These are phyloP conservation scores for Ectropis crepuscularia DNA, from an alignment of 2,888 invertebrate genomes.

Conservation along the genomic window DNA sequence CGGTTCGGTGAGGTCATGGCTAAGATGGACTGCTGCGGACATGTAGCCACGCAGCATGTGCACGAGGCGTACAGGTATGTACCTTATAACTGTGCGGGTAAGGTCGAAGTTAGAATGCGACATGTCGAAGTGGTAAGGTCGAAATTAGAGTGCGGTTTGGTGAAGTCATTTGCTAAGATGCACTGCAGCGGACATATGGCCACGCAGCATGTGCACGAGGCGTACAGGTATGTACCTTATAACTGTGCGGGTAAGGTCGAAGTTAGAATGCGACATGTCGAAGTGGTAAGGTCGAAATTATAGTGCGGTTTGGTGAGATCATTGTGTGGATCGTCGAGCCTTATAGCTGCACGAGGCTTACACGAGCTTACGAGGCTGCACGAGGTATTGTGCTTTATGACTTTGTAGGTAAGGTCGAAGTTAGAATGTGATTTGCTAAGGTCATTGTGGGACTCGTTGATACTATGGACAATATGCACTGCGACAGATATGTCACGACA, in stretches of 20 bases:
- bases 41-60: conserved; percentile 94
- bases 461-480: too few relatives aligned
- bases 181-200: conserved; percentile 90
- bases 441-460: too few relatives aligned
- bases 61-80: conserved; percentile 85
- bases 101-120: not conserved
- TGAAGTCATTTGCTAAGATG: too few relatives aligned
- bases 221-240: conserved; percentile 50
- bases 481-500: conserved; percentile 27
- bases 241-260: too few relatives aligned
- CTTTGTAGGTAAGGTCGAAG: not conserved
- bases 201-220: conserved; percentile 94
- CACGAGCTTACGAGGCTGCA: too few relatives aligned
- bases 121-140: too few relatives aligned
- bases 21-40: conserved; percentile 83
- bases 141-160: too few relatives aligned
- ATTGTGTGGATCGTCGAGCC: conserved; percentile 89
- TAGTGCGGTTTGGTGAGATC: too few relatives aligned
- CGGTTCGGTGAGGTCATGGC: too few relatives aligned
- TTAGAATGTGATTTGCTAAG: not conserved
- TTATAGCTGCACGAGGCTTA: conserved; percentile 92
- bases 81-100: not conserved
- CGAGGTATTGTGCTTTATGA: conserved; percentile 40
- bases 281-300: too few relatives aligned
- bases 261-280: too few relatives aligned